Evolutionary conservation across 2,797 vertebrate species (phyloP).

Genomic region (Borostomias antarcticus): DNA sequence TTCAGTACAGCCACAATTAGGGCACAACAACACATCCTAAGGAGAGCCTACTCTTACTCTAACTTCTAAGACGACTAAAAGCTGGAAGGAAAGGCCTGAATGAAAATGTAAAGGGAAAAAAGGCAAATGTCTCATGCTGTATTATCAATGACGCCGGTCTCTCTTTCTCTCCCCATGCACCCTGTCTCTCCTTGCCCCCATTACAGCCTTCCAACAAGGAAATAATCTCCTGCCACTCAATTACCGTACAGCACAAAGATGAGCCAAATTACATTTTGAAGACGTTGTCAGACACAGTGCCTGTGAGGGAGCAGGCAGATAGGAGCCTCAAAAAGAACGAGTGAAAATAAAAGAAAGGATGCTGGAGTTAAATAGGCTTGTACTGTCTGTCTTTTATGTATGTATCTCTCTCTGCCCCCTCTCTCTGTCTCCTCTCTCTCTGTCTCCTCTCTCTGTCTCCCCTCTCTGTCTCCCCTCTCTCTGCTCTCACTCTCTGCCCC

Average conservation of each 20-base stretch:
- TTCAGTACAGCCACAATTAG: not conserved
- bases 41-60: no score
- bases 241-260: slow-evolving; percentile 56
- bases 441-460: no score
- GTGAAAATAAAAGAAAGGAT: slow-evolving; percentile 21
- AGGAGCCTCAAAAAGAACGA: slow-evolving; percentile 12
- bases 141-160: slow-evolving; percentile 38
- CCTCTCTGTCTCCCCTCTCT: no score
- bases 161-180: slow-evolving; percentile 1
- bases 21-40: slow-evolving; percentile 16
- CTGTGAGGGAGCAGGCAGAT: slow-evolving; percentile 33
- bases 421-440: not conserved
- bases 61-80: slow-evolving; percentile 35
- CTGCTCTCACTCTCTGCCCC: no score
- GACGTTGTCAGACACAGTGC: slow-evolving; percentile 41
- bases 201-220: slow-evolving; percentile 45
- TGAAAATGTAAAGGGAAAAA: slow-evolving; percentile 21
- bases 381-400: not conserved
- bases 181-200: not conserved
- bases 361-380: slow-evolving; percentile 22
- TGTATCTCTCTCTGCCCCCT: no score
- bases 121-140: not conserved
- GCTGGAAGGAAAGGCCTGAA: slow-evolving; percentile 23
- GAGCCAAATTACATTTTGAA: slow-evolving; percentile 57
- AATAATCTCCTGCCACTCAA: slow-evolving; percentile 60